These are phyloP conservation scores for Hydriomena furcata DNA, from an alignment of 2,888 invertebrate genomes.

Conservation along the genomic window DNA sequence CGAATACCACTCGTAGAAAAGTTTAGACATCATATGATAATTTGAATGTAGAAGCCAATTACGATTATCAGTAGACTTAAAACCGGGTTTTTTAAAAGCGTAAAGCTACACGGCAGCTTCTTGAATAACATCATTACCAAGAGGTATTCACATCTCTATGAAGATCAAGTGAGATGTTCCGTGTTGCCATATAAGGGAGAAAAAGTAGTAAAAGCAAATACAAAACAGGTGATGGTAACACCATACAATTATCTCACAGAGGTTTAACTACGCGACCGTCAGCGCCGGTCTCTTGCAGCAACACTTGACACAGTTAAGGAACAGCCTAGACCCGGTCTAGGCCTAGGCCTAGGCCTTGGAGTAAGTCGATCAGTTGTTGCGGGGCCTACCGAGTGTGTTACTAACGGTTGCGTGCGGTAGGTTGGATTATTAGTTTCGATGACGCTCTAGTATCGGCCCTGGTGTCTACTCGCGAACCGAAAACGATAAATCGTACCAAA, in stretches of 20 bases:
- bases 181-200: constrained; percentile 58
- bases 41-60: too few relatives aligned
- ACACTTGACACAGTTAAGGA: constrained; percentile 77
- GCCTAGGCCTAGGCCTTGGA: constrained; percentile 53
- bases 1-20: not conserved
- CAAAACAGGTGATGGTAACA: constrained; percentile 73
- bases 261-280: constrained; percentile 82
- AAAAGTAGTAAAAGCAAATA: constrained; percentile 41
- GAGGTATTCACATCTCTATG: constrained; percentile 7
- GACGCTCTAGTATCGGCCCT: too few relatives aligned
- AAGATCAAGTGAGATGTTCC: not conserved
- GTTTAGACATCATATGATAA: too few relatives aligned
- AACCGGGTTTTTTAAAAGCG: not conserved
- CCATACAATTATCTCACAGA: constrained; percentile 73
- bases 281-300: constrained; percentile 81
- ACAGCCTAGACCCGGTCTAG: constrained; percentile 62
- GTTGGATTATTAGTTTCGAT: constrained; percentile 25
- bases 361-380: constrained; percentile 66
- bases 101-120: too few relatives aligned
- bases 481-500: too few relatives aligned
- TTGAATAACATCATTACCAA: too few relatives aligned
- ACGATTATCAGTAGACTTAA: too few relatives aligned
- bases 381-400: constrained; percentile 63
- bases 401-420: constrained; percentile 35
- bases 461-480: too few relatives aligned